A percentile compares a stretch with the other conserved stretches of the same genome.
Conservation (phyloP, 2,113 vertebrate species). For the Dermatemys mawii region DNA sequence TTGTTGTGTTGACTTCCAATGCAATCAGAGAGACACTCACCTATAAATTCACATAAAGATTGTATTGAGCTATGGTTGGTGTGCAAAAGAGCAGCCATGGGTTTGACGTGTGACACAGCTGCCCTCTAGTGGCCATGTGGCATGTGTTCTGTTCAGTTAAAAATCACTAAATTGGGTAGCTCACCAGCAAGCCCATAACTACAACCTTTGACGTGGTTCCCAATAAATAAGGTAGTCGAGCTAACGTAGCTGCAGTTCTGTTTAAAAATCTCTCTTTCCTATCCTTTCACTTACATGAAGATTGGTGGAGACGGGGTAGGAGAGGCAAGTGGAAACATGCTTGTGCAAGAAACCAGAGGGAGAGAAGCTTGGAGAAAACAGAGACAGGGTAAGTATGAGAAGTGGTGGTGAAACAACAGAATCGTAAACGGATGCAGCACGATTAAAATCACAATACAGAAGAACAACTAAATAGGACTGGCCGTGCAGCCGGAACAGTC, state of each 20-base stretch:
- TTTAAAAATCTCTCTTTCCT: neutral
- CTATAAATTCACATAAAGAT: rapidly evolving
- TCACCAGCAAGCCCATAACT: neutral
- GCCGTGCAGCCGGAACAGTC: neutral
- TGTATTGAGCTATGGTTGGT: rapidly evolving
- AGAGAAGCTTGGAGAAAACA: neutral
- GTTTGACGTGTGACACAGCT: rapidly evolving
- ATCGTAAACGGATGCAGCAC: neutral
- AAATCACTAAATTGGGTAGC: rapidly evolving
- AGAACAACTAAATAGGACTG: neutral
- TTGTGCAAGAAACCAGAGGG: neutral
- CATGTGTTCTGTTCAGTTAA: rapidly evolving
- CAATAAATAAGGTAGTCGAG: rapidly evolving
- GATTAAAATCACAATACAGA: neutral
- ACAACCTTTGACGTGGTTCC: neutral
- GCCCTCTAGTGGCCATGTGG: neutral
- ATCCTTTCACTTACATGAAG: rapidly evolving
- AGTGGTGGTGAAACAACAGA: neutral
- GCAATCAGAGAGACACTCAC: neutral
- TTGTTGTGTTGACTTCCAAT: neutral
- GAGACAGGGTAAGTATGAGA: neutral
- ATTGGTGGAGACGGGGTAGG: neutral
- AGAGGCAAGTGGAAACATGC: neutral
- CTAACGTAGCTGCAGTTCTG: neutral
- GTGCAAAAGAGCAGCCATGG: rapidly evolving